Evolutionary conservation across 1,140 invertebrate genomes (phyloP).

Genomic region (Mylabris phalerata): DNA sequence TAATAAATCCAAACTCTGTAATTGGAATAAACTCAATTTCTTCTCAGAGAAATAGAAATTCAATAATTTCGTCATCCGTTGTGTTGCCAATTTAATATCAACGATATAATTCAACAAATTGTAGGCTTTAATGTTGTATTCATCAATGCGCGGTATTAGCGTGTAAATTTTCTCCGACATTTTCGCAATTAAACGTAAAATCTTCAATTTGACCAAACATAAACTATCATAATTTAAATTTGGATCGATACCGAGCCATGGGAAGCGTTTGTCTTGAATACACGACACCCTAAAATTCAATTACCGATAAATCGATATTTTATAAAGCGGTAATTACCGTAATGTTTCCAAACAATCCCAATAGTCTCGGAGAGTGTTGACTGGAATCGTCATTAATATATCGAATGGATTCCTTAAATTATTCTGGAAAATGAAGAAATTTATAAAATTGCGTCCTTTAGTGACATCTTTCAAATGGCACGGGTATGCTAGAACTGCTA

Average conservation of each 20-base stretch:
- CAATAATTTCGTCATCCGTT: constrained; percentile 26
- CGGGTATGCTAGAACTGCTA: constrained; percentile 10
- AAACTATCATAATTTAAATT: constrained; percentile 28
- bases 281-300: constrained; percentile 17
- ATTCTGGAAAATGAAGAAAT: constrained; percentile 3
- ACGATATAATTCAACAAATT: constrained; percentile 31
- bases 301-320: too few species aligned
- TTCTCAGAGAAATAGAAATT: constrained; percentile 14
- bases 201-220: constrained; percentile 26
- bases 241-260: constrained; percentile 26
- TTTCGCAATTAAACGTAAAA: constrained; percentile 28
- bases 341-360: constrained; percentile 18
- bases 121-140: constrained; percentile 31
- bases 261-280: constrained; percentile 32
- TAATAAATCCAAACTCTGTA: constrained; percentile 27
- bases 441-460: constrained; percentile 2
- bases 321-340: background rate
- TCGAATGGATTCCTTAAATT: constrained; percentile 3
- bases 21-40: constrained; percentile 27
- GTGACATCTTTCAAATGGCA: constrained; percentile 9
- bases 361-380: background rate
- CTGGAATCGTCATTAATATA: constrained; percentile 4
- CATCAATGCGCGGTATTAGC: constrained; percentile 20
- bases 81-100: constrained; percentile 26
- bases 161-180: constrained; percentile 30